These are phyloP conservation scores for Acomys russatus DNA, from an alignment of 2,797 vertebrate species.

Conservation along the genomic window DNA sequence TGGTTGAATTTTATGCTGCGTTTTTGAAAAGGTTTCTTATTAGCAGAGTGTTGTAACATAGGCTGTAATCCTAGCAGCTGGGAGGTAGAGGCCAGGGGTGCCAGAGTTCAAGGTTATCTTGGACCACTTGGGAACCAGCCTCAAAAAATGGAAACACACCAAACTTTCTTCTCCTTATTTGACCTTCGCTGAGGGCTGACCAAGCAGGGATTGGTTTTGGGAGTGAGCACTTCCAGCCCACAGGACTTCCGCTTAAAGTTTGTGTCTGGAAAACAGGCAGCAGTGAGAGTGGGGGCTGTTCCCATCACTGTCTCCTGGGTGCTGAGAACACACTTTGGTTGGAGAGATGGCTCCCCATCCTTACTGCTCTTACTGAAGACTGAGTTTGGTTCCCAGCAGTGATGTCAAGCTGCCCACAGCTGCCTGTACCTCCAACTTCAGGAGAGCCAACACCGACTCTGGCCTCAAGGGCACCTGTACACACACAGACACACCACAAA, in stretches of 20 bases:
- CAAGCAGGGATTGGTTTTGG: neutral
- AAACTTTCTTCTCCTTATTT: neutral
- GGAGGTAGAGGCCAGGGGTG: neutral
- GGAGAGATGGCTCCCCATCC: neutral
- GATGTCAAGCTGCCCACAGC: neutral
- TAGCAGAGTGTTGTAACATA: neutral
- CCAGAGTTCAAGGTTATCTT: neutral
- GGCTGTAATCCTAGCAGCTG: neutral
- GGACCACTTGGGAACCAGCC: neutral
- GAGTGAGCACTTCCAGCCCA: neutral
- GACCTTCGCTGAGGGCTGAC: neutral
- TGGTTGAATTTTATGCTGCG: neutral
- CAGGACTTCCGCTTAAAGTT: neutral
- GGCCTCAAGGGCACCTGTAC: too few species aligned
- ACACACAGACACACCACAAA: neutral
- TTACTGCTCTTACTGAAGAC: neutral
- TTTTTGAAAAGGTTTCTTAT: neutral
- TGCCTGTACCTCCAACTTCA: neutral
- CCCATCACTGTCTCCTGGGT: neutral
- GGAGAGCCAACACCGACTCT: too few species aligned
- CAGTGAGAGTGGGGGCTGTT: neutral
- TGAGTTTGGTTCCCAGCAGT: neutral
- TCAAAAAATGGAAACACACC: neutral
- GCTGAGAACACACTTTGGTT: neutral
- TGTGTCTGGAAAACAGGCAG: neutral